Base-by-base conservation (phyloP, 2,113 vertebrate genomes). In the Oreochromis tanganicae region DNA sequence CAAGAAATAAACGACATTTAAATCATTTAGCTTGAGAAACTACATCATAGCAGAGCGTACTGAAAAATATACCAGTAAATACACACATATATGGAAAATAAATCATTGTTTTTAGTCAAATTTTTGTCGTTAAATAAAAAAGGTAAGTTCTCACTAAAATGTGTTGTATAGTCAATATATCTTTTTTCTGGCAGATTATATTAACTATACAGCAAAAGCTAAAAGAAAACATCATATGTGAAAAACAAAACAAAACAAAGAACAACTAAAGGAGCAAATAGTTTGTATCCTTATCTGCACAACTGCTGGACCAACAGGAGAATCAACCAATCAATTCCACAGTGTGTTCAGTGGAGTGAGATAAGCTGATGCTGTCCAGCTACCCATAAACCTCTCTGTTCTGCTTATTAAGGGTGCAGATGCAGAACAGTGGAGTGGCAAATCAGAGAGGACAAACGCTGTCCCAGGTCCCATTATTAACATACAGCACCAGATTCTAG, bases 351-450 rank as follows among this genome's bases (percentile, higher is more conserved):
- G 55, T 79, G 81, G 80, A 27, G 85, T 50, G 12, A 46, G 21
- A 73, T 7, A 6, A 46, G 38, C n/a, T n/a, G 48, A 85, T 27
- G 27, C 54, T 50, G 50, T 27, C 71, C 3, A n/a, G 90, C 92
- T 85, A 91, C 85, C 88, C 92, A 88, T 5, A 82, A 92, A 9
- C 46, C 86, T 85, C 46, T 68, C 27, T 54, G 80, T 55, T 85
- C 32, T 43, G 71, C 38, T 14, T 19, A 91, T 36, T 16, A 61
- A 12, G 24, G 7, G 9, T 55, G 68, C 13, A 68, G 57, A 56
- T 9, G 52, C 36, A 46, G 54, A 68, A 83, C 57, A 85, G 21
- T 16, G 43, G 14, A 63, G 34, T 50, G 81, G 84, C 78, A 86
- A 75, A 59, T 54, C 75, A 83, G 63, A 71, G 48, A 61, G 56